phyloP scores from a whole-genome alignment of 1,140 invertebrate genomes.

The Diorhabda carinulata region DNA sequence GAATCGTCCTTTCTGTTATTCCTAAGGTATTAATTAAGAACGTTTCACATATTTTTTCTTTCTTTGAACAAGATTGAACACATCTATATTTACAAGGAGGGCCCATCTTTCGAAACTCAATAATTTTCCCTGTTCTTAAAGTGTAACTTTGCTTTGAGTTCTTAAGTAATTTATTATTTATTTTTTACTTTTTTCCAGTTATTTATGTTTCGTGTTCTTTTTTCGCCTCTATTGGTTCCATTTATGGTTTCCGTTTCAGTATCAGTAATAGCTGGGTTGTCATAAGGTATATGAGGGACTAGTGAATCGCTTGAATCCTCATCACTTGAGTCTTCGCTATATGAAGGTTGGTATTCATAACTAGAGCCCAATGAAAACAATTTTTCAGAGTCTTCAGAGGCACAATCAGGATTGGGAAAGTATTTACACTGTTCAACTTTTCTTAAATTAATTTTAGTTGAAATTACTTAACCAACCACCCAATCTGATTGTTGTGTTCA shows the following conservation, averaged over 20 bases:
- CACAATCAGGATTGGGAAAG: neutral
- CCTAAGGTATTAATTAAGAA: conserved; percentile 9
- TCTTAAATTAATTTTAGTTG: neutral
- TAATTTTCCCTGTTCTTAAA: neutral
- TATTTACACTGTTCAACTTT: neutral
- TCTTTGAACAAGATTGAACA: conserved; percentile 8
- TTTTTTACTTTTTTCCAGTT: conserved; percentile 7
- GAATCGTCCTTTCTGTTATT: conserved; percentile 4
- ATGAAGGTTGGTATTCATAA: neutral
- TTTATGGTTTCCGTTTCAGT: neutral
- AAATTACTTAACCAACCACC: conserved; percentile 1
- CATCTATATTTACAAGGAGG: conserved; percentile 1
- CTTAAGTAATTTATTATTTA: neutral
- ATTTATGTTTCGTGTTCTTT: conserved; percentile 1
- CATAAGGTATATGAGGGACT: conserved; percentile 1
- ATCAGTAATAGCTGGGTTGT: neutral
- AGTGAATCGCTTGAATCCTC: conserved; percentile 4
- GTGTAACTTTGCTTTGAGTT: conserved; percentile 6
- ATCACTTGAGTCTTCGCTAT: neutral
- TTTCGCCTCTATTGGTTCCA: neutral
- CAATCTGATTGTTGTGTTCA: neutral
- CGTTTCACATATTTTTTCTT: neutral
- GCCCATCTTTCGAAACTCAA: conserved; percentile 5
- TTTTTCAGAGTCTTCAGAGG: conserved; percentile 1
- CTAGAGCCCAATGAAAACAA: conserved; percentile 1